Percentiles rank a stretch among this genome's conserved stretches.
These are phyloP conservation scores for Adela reaumurella DNA, from an alignment of 2,888 invertebrate species.

Conservation along the genomic window DNA sequence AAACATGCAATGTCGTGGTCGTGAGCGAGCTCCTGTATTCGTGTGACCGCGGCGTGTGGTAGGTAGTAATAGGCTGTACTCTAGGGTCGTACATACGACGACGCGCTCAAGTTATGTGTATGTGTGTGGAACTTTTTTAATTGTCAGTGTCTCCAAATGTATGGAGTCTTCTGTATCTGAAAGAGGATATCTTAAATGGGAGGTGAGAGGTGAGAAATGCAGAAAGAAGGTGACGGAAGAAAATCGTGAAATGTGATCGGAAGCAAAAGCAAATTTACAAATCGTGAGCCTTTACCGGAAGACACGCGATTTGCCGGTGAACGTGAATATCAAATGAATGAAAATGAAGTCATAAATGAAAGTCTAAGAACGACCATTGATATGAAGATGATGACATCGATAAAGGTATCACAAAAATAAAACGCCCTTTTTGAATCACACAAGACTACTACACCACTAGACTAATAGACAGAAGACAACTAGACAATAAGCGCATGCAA, in stretches of 20 bases:
- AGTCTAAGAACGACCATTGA: neutral
- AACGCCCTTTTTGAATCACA: slow-evolving; percentile 30
- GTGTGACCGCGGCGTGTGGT: no score
- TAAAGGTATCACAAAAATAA: slow-evolving; percentile 56
- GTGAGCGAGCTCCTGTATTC: slow-evolving; percentile 37
- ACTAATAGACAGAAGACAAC: no score
- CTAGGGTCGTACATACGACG: no score
- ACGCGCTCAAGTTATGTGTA: no score
- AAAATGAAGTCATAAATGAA: slow-evolving; percentile 43
- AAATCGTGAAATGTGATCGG: neutral
- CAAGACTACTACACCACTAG: no score
- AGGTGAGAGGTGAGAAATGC: neutral
- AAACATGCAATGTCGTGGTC: slow-evolving; percentile 56
- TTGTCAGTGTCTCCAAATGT: no score
- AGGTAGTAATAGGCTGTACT: no score
- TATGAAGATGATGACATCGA: slow-evolving; percentile 31
- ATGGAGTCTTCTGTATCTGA: neutral
- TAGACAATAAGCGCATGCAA: no score
- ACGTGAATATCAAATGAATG: slow-evolving; percentile 37
- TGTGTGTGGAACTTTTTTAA: no score
- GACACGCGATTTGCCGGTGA: neutral
- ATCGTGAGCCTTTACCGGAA: neutral
- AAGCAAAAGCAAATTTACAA: neutral
- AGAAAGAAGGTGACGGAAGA: neutral
- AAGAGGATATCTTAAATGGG: neutral